A percentile compares a stretch with the other conserved stretches of the same genome.
phyloP scores from a whole-genome alignment of 2,113 vertebrate genomes.

The Hoplias malabaricus region DNA sequence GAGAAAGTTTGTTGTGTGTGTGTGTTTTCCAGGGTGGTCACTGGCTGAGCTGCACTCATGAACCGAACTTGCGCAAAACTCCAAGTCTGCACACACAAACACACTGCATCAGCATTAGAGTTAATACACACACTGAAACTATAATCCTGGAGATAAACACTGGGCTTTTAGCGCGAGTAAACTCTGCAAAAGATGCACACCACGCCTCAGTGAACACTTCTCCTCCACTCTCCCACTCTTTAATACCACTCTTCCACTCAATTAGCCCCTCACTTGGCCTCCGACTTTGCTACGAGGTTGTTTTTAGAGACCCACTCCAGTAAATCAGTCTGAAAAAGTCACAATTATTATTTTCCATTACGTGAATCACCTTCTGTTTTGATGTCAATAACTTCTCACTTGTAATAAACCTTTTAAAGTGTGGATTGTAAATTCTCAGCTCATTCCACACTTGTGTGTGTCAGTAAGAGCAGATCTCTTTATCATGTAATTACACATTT shows the following conservation, averaged over 20 bases:
- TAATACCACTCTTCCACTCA: conserved; percentile 49
- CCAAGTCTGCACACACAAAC: conserved; percentile 7
- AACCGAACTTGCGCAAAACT: conserved; percentile 59
- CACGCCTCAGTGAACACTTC: background rate
- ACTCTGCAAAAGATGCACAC: background rate
- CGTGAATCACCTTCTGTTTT: too few species aligned
- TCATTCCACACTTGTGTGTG: too few species aligned
- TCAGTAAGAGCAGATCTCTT: too few species aligned
- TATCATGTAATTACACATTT: too few species aligned
- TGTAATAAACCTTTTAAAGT: too few species aligned
- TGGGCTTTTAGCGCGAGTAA: conserved; percentile 18
- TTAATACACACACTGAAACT: conserved; percentile 19
- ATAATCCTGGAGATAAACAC: conserved; percentile 11
- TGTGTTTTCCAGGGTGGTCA: conserved; percentile 65
- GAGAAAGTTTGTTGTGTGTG: too few species aligned
- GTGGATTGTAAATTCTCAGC: too few species aligned
- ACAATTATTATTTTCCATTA: too few species aligned
- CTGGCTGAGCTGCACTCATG: conserved; percentile 59
- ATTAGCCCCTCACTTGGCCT: conserved; percentile 36
- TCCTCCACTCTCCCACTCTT: conserved; percentile 10
- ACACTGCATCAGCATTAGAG: too few species aligned
- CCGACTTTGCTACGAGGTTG: conserved; percentile 3
- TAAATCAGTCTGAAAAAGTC: too few species aligned
- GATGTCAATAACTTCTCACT: too few species aligned
- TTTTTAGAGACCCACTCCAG: too few species aligned